Percentiles rank a stretch among this genome's conserved stretches.
Evolutionary conservation across 2,797 vertebrate genomes (phyloP).

Genomic region (Falco berigora): DNA sequence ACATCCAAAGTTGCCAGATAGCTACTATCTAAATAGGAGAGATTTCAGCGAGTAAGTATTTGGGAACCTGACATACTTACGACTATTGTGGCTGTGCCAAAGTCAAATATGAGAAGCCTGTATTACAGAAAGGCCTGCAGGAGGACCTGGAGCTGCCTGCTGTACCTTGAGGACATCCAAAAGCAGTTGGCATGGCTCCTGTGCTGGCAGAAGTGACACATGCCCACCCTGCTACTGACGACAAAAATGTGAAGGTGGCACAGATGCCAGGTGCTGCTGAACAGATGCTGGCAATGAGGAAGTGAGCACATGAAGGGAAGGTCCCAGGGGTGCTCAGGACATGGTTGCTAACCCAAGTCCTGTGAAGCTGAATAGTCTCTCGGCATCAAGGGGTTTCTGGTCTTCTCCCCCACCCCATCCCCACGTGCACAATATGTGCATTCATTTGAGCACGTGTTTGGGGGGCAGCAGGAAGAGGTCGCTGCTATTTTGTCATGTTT

Average conservation of each 20-base stretch:
- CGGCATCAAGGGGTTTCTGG: background rate
- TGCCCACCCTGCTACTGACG: fast-evolving
- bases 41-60: slow-evolving; percentile 4
- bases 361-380: background rate
- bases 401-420: background rate
- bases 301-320: fast-evolving
- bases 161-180: slow-evolving; percentile 8
- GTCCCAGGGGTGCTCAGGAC: background rate
- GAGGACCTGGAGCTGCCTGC: background rate
- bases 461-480: background rate
- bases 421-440: fast-evolving
- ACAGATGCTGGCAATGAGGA: background rate
- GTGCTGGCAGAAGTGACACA: background rate
- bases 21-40: slow-evolving; percentile 23
- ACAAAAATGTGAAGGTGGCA: background rate
- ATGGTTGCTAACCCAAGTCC: background rate
- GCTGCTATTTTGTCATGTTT: background rate
- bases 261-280: background rate
- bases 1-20: slow-evolving; percentile 4
- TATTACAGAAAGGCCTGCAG: background rate
- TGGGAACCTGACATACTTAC: background rate
- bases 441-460: background rate
- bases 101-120: background rate
- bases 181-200: background rate
- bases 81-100: background rate